Percentiles rank a stretch among this genome's conserved stretches.
Conservation (phyloP, 2,113 vertebrate genomes). For the Pleuronectes platessa region DNA sequence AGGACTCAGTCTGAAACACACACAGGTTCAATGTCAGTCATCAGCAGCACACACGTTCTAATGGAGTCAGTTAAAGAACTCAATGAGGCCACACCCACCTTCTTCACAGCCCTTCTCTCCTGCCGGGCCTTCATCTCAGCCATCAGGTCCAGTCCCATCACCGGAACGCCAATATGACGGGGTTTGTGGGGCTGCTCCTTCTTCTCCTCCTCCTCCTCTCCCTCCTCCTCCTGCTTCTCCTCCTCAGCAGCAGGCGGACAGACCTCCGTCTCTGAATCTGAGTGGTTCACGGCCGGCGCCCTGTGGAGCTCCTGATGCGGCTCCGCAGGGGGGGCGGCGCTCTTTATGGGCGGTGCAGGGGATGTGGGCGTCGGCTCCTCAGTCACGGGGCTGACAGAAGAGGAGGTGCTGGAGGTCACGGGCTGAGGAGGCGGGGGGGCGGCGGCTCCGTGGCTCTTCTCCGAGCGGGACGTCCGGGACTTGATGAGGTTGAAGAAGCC, state of each 20-base stretch:
- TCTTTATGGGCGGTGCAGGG: constrained; percentile 61
- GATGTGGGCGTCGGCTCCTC: constrained; percentile 80
- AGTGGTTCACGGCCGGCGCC: constrained; percentile 6
- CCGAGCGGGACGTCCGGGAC: constrained; percentile 85
- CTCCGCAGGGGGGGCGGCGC: constrained; percentile 63
- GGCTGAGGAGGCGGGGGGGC: constrained; percentile 24
- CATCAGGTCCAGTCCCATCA: constrained; percentile 88
- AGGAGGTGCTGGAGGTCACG: background rate
- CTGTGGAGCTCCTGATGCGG: constrained; percentile 42
- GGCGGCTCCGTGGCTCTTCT: constrained; percentile 74
- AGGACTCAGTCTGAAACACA: constrained; percentile 50
- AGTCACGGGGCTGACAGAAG: constrained; percentile 19
- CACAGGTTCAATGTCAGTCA: background rate
- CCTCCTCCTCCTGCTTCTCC: constrained; percentile 62
- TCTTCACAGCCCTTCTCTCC: constrained; percentile 88
- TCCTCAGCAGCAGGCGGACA: constrained; percentile 62
- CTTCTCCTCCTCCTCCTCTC: constrained; percentile 72
- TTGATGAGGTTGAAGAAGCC: constrained; percentile 95
- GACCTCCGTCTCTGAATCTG: constrained; percentile 44
- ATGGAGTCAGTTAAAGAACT: no score
- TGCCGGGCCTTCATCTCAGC: constrained; percentile 97
- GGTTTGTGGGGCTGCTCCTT: constrained; percentile 72
- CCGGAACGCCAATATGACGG: constrained; percentile 77
- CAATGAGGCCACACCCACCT: constrained; percentile 74
- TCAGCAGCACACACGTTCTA: no score